A percentile compares a stretch with the other conserved stretches of the same genome.
Evolutionary conservation across 2,888 invertebrate genomes (phyloP).

Genomic region (Neocrepidodera transversa): DNA sequence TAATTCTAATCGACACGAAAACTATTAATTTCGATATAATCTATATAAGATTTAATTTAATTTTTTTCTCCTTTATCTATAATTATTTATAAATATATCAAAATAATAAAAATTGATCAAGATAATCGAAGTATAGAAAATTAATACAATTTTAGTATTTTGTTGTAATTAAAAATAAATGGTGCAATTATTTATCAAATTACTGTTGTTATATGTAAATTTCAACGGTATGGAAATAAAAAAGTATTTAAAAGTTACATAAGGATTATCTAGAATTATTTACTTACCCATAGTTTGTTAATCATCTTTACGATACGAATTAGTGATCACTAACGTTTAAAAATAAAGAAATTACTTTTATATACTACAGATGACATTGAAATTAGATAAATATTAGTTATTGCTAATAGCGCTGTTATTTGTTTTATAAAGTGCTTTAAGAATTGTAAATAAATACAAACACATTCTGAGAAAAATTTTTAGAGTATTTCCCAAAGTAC

Average conservation of each 20-base stretch:
- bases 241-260: not conserved
- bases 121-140: too few relatives aligned
- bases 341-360: not conserved
- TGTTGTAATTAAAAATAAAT: not conserved
- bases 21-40: too few relatives aligned
- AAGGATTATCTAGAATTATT: not conserved
- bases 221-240: not conserved
- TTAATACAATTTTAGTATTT: not conserved
- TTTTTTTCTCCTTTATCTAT: too few relatives aligned
- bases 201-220: not conserved
- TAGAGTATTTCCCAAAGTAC: too few relatives aligned
- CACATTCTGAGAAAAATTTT: too few relatives aligned
- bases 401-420: not conserved
- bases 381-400: not conserved
- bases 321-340: not conserved
- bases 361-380: not conserved
- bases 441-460: too few relatives aligned
- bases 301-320: slow-evolving; percentile 1
- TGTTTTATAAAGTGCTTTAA: not conserved
- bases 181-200: not conserved
- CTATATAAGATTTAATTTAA: too few relatives aligned
- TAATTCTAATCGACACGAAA: too few relatives aligned
- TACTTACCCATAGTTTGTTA: slow-evolving; percentile 9
- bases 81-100: too few relatives aligned
- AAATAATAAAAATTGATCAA: too few relatives aligned